phyloP scores from a whole-genome alignment of 1,140 invertebrate species.

The Ericerus pela region DNA sequence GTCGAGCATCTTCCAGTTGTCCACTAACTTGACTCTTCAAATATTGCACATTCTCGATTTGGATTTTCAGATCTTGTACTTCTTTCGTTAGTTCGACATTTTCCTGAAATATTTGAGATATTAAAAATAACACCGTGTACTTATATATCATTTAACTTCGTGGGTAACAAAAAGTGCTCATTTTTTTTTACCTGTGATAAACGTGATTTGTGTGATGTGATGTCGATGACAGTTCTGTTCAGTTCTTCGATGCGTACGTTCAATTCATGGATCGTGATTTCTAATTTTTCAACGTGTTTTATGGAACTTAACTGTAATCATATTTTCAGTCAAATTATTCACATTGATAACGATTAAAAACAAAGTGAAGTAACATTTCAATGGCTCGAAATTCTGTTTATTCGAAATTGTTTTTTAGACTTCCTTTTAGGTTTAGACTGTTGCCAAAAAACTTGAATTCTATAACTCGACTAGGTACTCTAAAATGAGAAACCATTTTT shows the following conservation, averaged over 20 bases:
- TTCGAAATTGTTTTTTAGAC: too few relatives aligned
- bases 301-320: conserved; percentile 52
- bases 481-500: too few relatives aligned
- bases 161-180: not conserved
- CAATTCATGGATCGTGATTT: conserved; percentile 73
- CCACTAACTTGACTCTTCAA: conserved; percentile 71
- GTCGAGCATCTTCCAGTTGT: conserved; percentile 83
- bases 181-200: conserved; percentile 46
- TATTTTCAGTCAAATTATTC: too few relatives aligned
- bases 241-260: conserved; percentile 89
- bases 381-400: too few relatives aligned
- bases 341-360: too few relatives aligned
- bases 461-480: too few relatives aligned
- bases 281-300: conserved; percentile 80
- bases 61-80: conserved; percentile 87
- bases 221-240: conserved; percentile 85
- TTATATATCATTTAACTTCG: not conserved
- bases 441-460: too few relatives aligned
- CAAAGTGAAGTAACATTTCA: too few relatives aligned
- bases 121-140: too few relatives aligned
- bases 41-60: conserved; percentile 80
- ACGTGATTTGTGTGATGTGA: conserved; percentile 77
- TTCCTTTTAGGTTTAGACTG: too few relatives aligned
- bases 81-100: conserved; percentile 88
- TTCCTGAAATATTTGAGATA: too few relatives aligned